Evolutionary conservation across 2,113 vertebrate species (phyloP).

Genomic region (Alouatta palliata): DNA sequence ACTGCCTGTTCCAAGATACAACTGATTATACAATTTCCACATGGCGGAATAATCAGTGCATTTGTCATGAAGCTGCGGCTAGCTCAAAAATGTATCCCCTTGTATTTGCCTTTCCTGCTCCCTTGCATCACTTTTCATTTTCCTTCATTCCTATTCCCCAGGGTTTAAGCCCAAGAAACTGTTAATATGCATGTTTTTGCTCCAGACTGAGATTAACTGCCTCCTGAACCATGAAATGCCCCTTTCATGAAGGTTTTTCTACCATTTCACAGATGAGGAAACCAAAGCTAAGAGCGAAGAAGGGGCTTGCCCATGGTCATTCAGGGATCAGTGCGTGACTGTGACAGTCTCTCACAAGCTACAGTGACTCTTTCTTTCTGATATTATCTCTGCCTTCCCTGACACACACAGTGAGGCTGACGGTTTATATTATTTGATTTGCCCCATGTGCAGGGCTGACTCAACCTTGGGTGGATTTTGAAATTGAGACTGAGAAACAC

Average conservation of each 20-base stretch:
- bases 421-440: background rate
- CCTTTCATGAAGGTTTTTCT: background rate
- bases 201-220: background rate
- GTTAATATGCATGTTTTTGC: background rate
- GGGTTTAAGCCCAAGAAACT: background rate
- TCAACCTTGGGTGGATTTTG: background rate
- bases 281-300: background rate
- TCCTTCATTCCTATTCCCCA: background rate
- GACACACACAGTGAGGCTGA: background rate
- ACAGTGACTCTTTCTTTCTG: background rate
- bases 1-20: background rate
- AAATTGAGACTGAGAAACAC: background rate
- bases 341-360: background rate
- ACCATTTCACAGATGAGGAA: background rate
- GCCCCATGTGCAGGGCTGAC: background rate
- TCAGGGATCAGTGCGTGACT: background rate
- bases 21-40: background rate
- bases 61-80: accelerated
- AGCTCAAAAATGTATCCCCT: background rate
- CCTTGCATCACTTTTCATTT: background rate
- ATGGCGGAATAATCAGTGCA: background rate
- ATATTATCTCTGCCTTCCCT: too few species aligned
- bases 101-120: too few species aligned
- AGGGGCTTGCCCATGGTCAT: background rate
- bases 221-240: background rate